Evolutionary conservation across 2,797 vertebrate species (phyloP).

Genomic region (Ataeniobius toweri): DNA sequence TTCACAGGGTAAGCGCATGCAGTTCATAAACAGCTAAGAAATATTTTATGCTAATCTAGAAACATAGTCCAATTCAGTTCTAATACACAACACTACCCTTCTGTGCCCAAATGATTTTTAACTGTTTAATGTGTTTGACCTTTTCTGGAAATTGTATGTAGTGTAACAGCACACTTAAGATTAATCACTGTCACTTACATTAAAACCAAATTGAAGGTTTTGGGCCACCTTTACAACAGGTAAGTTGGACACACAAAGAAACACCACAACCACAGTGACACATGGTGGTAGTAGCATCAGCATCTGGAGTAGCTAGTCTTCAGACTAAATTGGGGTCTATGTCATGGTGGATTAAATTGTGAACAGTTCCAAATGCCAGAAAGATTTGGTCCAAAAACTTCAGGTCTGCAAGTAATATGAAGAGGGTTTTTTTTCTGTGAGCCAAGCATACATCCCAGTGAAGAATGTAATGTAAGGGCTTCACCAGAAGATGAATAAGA

Average conservation of each 20-base stretch:
- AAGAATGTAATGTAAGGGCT: not conserved
- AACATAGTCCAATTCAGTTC: not conserved
- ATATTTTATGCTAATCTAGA: not conserved
- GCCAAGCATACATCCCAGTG: not conserved
- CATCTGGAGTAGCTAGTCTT: too few species aligned
- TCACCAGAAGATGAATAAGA: not conserved
- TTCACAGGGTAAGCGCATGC: not conserved
- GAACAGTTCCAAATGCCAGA: too few species aligned
- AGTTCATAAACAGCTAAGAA: not conserved
- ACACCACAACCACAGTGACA: too few species aligned
- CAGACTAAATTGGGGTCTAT: too few species aligned
- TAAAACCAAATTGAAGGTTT: too few species aligned
- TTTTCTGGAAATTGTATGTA: not conserved
- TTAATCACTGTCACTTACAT: not conserved
- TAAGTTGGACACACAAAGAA: too few species aligned
- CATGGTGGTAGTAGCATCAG: too few species aligned
- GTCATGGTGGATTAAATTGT: too few species aligned
- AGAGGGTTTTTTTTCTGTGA: not conserved
- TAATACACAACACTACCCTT: not conserved
- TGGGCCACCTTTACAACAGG: too few species aligned
- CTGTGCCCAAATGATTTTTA: too few species aligned
- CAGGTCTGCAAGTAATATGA: not conserved
- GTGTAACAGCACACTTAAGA: not conserved
- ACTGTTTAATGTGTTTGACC: not conserved
- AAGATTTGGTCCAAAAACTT: not conserved